A percentile compares a stretch with the other conserved stretches of the same genome.
Evolutionary conservation across 2,888 invertebrate species (phyloP).

Genomic region (Cephalotes varians): DNA sequence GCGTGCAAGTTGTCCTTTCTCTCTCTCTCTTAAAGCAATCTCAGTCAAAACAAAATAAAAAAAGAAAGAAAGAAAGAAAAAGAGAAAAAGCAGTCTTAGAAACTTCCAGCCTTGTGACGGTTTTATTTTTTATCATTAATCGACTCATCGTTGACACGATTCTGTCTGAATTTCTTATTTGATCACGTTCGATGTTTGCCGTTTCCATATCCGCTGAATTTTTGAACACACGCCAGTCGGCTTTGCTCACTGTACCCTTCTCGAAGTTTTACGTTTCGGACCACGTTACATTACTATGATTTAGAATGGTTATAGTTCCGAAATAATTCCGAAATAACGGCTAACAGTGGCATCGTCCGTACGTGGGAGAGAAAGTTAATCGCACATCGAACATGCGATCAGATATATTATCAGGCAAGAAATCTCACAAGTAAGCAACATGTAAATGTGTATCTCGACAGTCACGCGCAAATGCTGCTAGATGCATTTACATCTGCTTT

Average conservation of each 20-base stretch:
- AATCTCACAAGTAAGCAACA: slow-evolving; percentile 73
- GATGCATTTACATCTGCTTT: slow-evolving; percentile 80
- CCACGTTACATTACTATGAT: not conserved
- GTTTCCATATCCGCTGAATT: slow-evolving; percentile 47
- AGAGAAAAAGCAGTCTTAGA: slow-evolving; percentile 81
- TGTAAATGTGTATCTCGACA: slow-evolving; percentile 75
- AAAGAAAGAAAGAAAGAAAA: slow-evolving; percentile 36
- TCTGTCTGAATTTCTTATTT: slow-evolving; percentile 78
- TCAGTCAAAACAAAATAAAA: slow-evolving; percentile 52
- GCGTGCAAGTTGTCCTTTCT: slow-evolving; percentile 81
- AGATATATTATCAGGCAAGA: slow-evolving; percentile 78
- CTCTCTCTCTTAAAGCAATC: slow-evolving; percentile 63
- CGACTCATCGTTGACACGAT: slow-evolving; percentile 67
- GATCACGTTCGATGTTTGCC: slow-evolving; percentile 78
- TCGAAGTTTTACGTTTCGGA: slow-evolving; percentile 3
- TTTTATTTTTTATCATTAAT: slow-evolving; percentile 76
- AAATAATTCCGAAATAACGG: slow-evolving; percentile 19
- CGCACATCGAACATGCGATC: slow-evolving; percentile 77
- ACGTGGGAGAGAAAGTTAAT: slow-evolving; percentile 53
- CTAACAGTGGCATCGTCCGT: slow-evolving; percentile 66
- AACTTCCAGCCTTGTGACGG: slow-evolving; percentile 85
- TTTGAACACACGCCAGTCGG: slow-evolving; percentile 60
- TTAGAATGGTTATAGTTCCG: not conserved
- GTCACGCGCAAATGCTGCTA: slow-evolving; percentile 54
- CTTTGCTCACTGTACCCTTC: slow-evolving; percentile 60